These are phyloP conservation scores for Osmerus eperlanus DNA, from an alignment of 2,113 vertebrate species.

Conservation along the genomic window DNA sequence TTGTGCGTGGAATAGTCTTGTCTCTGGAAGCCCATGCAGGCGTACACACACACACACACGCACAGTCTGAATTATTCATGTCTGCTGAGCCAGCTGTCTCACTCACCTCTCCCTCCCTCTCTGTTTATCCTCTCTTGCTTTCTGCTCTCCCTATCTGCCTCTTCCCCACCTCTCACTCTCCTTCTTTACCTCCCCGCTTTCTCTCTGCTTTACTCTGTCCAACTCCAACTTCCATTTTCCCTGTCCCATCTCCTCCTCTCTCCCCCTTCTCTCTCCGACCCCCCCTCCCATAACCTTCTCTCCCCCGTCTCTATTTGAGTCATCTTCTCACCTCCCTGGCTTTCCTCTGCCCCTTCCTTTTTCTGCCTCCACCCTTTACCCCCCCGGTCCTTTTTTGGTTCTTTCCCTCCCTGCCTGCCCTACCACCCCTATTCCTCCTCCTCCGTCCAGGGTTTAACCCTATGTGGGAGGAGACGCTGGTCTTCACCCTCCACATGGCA, in stretches of 20 bases:
- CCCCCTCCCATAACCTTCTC: background rate
- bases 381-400: background rate
- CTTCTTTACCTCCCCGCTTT: background rate
- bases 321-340: background rate
- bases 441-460: conserved; percentile 87
- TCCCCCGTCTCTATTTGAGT: background rate
- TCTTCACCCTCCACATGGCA: conserved; percentile 91
- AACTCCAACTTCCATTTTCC: background rate
- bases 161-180: background rate
- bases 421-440: background rate
- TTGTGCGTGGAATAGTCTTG: conserved; percentile 33
- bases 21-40: conserved; percentile 12
- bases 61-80: conserved; percentile 54
- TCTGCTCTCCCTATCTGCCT: background rate
- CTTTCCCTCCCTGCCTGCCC: background rate
- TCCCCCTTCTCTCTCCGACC: background rate
- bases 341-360: background rate
- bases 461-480: conserved; percentile 97
- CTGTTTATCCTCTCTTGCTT: background rate
- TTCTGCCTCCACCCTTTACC: background rate
- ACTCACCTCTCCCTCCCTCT: background rate
- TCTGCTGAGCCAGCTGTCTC: conserved; percentile 32
- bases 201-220: background rate
- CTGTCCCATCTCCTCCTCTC: background rate
- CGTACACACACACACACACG: conserved; percentile 14